phyloP scores from a whole-genome alignment of 2,888 invertebrate species.

The Odiellus spinosus region DNA sequence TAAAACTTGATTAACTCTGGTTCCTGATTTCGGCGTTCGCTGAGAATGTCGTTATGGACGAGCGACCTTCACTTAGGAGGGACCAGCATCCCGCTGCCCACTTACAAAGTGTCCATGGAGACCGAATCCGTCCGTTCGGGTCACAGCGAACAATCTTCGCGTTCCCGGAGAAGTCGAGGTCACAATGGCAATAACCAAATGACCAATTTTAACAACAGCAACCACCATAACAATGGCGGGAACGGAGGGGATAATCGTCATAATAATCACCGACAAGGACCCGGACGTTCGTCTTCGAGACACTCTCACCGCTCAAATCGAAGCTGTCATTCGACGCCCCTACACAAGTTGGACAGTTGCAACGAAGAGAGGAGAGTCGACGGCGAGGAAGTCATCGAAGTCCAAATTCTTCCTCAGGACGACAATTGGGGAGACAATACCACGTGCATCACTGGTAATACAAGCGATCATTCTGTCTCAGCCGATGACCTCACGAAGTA shows the following conservation, averaged over 20 bases:
- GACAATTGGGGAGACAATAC: constrained; percentile 99
- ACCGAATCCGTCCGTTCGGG: constrained; percentile 80
- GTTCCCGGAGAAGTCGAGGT: constrained; percentile 34
- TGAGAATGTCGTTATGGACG: too few species aligned
- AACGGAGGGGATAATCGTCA: constrained; percentile 5
- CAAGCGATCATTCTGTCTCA: constrained; percentile 86
- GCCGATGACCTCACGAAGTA: constrained; percentile 51
- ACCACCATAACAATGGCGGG: constrained; percentile 1
- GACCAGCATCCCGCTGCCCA: too few species aligned
- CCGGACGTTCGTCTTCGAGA: constrained; percentile 17
- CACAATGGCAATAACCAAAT: constrained; percentile 9
- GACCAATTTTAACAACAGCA: background rate
- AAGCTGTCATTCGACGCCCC: background rate
- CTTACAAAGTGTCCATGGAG: constrained; percentile 45
- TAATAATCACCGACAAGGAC: constrained; percentile 6
- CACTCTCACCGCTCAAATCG: constrained; percentile 19
- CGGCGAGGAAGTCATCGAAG: constrained; percentile 64
- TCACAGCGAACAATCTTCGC: constrained; percentile 63
- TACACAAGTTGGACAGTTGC: constrained; percentile 2
- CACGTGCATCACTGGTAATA: constrained; percentile 89
- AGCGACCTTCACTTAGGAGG: too few species aligned
- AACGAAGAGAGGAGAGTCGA: constrained; percentile 13
- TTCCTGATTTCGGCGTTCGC: too few species aligned
- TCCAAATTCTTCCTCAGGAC: constrained; percentile 87
- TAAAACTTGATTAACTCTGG: too few species aligned